Percentiles rank a stretch among this genome's conserved stretches.
Conservation (phyloP, 35 echinoderm and acorn worm species). For the Strongylocentrotus purpuratus region DNA sequence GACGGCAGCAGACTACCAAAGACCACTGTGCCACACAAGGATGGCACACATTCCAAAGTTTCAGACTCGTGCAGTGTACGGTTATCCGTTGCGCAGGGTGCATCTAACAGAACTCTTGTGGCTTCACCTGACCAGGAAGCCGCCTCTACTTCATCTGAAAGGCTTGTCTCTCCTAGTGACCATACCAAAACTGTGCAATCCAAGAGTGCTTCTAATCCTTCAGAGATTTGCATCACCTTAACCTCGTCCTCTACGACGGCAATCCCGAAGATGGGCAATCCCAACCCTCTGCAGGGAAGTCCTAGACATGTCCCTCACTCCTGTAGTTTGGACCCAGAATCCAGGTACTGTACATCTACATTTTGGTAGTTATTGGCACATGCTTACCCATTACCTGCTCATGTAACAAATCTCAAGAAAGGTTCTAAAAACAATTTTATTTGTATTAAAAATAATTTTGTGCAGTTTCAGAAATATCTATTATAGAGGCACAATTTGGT, state of each 20-base stretch:
- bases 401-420: too few relatives aligned
- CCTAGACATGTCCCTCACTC: slow-evolving; percentile 9
- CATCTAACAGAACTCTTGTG: not conserved
- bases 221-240: slow-evolving; percentile 34
- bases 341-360: slow-evolving; percentile 5
- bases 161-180: not conserved
- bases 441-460: too few relatives aligned
- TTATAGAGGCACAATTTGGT: too few relatives aligned
- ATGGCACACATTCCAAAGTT: slow-evolving; percentile 25
- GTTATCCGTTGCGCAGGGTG: not conserved
- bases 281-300: slow-evolving; percentile 23
- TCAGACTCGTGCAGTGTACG: not conserved
- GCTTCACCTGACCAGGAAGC: slow-evolving; percentile 15
- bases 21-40: not conserved
- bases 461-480: too few relatives aligned
- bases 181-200: not conserved
- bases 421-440: too few relatives aligned
- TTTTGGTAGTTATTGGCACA: too few relatives aligned
- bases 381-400: too few relatives aligned
- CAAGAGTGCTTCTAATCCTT: slow-evolving; percentile 27
- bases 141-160: not conserved
- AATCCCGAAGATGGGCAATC: not conserved
- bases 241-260: slow-evolving; percentile 13
- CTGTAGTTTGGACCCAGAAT: slow-evolving; percentile 15
- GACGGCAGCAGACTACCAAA: slow-evolving; percentile 9